Evolutionary conservation across 2,113 vertebrate species (phyloP).

Genomic region (Antechinus flavipes): DNA sequence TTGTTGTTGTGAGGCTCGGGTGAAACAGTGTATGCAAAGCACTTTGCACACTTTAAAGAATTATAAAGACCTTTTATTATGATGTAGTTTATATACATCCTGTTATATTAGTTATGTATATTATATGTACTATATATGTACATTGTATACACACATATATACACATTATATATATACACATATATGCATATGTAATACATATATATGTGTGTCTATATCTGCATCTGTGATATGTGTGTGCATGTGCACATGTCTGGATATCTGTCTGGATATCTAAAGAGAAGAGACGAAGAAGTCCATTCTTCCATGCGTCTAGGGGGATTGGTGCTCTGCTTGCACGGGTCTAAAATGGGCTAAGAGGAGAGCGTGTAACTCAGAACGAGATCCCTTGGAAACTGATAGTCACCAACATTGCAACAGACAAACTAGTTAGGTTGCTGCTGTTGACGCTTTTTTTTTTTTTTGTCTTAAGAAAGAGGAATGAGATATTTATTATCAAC

Average conservation of each 20-base stretch:
- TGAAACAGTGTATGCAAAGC: not conserved
- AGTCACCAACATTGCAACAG: too few species aligned
- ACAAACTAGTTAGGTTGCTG: too few species aligned
- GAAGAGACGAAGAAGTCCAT: too few species aligned
- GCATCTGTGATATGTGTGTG: not conserved
- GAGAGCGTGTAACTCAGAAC: too few species aligned
- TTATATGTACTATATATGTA: too few species aligned
- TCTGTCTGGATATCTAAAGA: not conserved
- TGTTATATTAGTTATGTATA: too few species aligned
- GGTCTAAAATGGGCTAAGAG: too few species aligned
- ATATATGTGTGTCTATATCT: not conserved
- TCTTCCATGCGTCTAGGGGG: too few species aligned
- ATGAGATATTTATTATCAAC: not conserved
- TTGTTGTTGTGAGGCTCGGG: not conserved
- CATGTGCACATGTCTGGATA: not conserved
- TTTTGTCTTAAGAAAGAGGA: not conserved
- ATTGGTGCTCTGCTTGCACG: too few species aligned
- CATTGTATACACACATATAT: not conserved
- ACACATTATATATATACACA: too few species aligned
- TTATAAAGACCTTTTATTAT: not conserved
- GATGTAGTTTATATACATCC: not conserved
- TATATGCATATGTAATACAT: too few species aligned
- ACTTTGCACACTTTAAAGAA: not conserved
- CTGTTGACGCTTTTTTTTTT: not conserved
- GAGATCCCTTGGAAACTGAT: too few species aligned